phyloP scores from a whole-genome alignment of 1,140 invertebrate genomes.

The Phymorhynchus buccinoides region DNA sequence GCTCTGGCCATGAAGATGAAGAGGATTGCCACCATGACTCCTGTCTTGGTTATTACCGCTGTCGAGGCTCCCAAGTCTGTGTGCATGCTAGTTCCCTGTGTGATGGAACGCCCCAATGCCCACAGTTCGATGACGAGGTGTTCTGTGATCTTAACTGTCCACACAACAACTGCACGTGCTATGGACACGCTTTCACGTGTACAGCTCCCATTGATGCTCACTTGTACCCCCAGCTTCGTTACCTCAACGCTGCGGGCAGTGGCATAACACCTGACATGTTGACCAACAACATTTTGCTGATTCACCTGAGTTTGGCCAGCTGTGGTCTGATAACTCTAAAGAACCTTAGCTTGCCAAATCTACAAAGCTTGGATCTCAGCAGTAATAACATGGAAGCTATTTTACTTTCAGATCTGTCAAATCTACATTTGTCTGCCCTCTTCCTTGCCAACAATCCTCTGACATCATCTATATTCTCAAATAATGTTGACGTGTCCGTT shows the following conservation, averaged over 20 bases:
- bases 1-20: conserved; percentile 37
- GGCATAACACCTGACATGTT: conserved; percentile 4
- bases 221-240: conserved; percentile 20
- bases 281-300: background rate
- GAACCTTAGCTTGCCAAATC: background rate
- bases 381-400: background rate
- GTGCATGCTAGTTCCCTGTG: conserved; percentile 23
- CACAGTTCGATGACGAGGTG: conserved; percentile 39
- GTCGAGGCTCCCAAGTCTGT: conserved; percentile 31
- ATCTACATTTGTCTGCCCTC: background rate
- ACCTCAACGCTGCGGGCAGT: conserved; percentile 9
- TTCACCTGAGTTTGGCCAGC: conserved; percentile 27
- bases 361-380: background rate
- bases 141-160: conserved; percentile 21
- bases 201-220: background rate
- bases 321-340: background rate
- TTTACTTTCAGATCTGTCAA: background rate
- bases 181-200: conserved; percentile 29
- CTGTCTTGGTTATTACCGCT: conserved; percentile 32
- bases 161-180: conserved; percentile 27
- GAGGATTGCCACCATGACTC: background rate
- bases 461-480: background rate
- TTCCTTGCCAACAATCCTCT: background rate
- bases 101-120: conserved; percentile 40
- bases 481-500: no score